These are phyloP conservation scores for Pteropus rufus DNA, from an alignment of 2,797 vertebrate genomes.

Conservation along the genomic window DNA sequence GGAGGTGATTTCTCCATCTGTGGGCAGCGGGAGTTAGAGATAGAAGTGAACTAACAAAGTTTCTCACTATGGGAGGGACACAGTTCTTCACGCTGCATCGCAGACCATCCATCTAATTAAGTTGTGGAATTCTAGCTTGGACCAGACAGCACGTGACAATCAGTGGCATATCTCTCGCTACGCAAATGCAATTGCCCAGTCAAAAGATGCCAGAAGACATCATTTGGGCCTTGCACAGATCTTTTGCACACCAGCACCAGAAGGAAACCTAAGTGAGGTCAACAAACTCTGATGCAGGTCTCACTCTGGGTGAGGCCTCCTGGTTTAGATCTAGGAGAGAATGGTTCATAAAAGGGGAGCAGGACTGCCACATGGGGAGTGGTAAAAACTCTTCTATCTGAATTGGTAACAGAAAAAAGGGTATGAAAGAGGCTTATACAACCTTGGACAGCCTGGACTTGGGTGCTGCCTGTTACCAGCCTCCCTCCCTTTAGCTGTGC, in stretches of 20 bases:
- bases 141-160: neutral
- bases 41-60: slow-evolving; percentile 61
- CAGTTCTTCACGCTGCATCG: neutral
- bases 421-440: neutral
- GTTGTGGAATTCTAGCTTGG: neutral
- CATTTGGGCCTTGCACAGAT: neutral
- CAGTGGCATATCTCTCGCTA: neutral
- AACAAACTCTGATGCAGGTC: neutral
- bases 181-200: neutral
- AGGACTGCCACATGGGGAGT: neutral
- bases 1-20: slow-evolving; percentile 99
- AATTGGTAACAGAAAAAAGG: neutral
- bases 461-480: neutral
- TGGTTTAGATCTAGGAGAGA: neutral
- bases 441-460: neutral
- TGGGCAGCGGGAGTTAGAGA: slow-evolving; percentile 70
- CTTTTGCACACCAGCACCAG: neutral
- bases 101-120: neutral
- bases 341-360: neutral
- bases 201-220: neutral
- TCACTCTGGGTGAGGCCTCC: neutral
- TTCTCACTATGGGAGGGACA: neutral
- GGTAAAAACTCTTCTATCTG: neutral
- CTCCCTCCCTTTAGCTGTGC: neutral
- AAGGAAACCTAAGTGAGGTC: neutral